Evolutionary conservation across 2,888 invertebrate genomes (phyloP).

Genomic region (Drosophila mimica): DNA sequence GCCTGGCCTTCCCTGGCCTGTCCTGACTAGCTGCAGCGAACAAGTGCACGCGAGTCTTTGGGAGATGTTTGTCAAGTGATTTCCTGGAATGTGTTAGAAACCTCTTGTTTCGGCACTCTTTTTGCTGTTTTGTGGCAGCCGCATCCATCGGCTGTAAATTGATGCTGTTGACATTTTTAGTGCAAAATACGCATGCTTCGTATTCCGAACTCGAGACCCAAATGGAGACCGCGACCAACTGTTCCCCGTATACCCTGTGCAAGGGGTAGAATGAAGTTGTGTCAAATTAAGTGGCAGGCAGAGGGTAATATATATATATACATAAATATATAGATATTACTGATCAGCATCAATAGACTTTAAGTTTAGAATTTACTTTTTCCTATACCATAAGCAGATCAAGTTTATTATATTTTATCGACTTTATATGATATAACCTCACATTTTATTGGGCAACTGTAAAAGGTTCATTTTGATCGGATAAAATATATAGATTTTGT

Average conservation of each 20-base stretch:
- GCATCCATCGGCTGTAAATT: constrained; percentile 61
- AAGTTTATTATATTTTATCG: background rate
- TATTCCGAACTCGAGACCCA: constrained; percentile 4
- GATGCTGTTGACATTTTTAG: constrained; percentile 71
- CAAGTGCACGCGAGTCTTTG: constrained; percentile 37
- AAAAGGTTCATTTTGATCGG: background rate
- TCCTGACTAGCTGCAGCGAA: background rate
- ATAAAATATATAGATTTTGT: background rate
- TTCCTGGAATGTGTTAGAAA: constrained; percentile 72
- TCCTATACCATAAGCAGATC: background rate
- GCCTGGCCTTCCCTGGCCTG: background rate
- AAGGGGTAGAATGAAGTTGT: background rate
- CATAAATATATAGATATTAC: background rate
- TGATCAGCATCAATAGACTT: background rate
- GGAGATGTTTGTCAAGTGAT: constrained; percentile 61
- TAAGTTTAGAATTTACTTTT: background rate
- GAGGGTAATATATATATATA: background rate
- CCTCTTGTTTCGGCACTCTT: constrained; percentile 55
- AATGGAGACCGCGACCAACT: constrained; percentile 17
- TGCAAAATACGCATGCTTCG: constrained; percentile 49
- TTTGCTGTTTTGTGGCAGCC: background rate
- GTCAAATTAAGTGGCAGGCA: background rate
- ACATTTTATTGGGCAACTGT: background rate
- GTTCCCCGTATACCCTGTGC: constrained; percentile 10
- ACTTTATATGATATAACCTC: background rate